Conservation (phyloP, 2,888 invertebrate genomes). For the Drosophila histrio region DNA sequence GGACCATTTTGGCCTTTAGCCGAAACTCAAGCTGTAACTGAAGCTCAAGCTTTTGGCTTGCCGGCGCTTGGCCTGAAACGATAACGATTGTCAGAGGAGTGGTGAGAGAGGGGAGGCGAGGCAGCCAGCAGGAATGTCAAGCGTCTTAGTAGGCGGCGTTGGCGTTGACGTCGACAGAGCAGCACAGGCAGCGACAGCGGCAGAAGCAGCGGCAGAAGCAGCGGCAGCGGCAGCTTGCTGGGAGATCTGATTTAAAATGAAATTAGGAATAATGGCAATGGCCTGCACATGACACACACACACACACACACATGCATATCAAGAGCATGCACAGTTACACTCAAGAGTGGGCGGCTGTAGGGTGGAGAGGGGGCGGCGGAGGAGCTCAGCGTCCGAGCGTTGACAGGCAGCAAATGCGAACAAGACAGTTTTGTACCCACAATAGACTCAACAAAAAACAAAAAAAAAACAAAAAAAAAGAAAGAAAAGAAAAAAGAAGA, state of each 20-base stretch:
- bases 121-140: slow-evolving; percentile 53
- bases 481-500: slow-evolving; percentile 7
- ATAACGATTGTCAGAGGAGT: slow-evolving; percentile 36
- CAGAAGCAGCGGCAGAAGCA: slow-evolving; percentile 16
- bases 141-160: slow-evolving; percentile 60
- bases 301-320: slow-evolving; percentile 32
- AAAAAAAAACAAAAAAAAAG: neutral
- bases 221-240: slow-evolving; percentile 23
- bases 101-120: neutral
- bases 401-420: slow-evolving; percentile 76
- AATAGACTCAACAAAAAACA: slow-evolving; percentile 33
- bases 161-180: slow-evolving; percentile 32
- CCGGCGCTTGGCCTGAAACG: slow-evolving; percentile 50
- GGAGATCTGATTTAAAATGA: slow-evolving; percentile 81
- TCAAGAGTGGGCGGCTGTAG: neutral
- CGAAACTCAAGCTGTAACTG: slow-evolving; percentile 21
- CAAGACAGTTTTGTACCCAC: slow-evolving; percentile 69
- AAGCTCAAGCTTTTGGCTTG: slow-evolving; percentile 28
- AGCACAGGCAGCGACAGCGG: slow-evolving; percentile 12
- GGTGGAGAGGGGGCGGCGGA: neutral
- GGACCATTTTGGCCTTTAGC: slow-evolving; percentile 57
- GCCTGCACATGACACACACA: slow-evolving; percentile 74
- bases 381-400: slow-evolving; percentile 57
- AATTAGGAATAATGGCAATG: slow-evolving; percentile 82
- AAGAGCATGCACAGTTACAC: slow-evolving; percentile 46